Base-by-base conservation (phyloP, 2,113 vertebrate genomes). In the Macaca nemestrina region DNA sequence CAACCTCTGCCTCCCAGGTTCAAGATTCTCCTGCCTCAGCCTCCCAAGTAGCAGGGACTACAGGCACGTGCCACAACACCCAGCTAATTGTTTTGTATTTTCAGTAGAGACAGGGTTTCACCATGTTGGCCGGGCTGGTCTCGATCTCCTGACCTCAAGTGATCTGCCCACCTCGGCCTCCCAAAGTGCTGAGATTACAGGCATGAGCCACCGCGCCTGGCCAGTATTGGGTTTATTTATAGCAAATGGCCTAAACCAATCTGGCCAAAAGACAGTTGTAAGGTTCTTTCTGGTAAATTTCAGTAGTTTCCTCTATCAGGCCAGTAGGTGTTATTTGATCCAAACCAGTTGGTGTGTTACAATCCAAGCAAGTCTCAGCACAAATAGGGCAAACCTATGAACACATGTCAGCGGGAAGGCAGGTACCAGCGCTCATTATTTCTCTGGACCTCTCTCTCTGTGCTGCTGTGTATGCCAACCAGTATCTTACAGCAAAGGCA, bases 361-460 rank as follows among this genome's bases (percentile, higher is more conserved):
- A 52, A 70, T 83, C 50, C 23, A 93, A 87, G 43, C 12, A 43
- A 75, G 35, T 90, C 27, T 72, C 50, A 40, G 50, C 35, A 38
- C 48, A 90, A 81, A 68, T 4, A 87, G 10, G 4, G 55, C 17
- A 84, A 55, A 61, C 20, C 5, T 12, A 22, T 3, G 25, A 57
- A 22, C 25, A 35, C 10, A 23, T 25, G 25, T 25, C 17, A 83
- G 75, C 32, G 50, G 50, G n/a, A 23, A 73, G 61, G 32, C 30
- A 14, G 45, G 16, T 3, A 7, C 4, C 2, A 4, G 14, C 2
- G 0, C 17, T 6, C 2, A 0, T 6, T 10, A 20, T 1, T 35
- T 27, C 25, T 85, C 30, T 18, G 35, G 57, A 45, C 61, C 40
- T 50, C 50, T 86, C 22, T 7, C 20, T 52, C 8, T 45, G 45